Evolutionary conservation across 2,113 vertebrate species (phyloP).

Genomic region (Falcunculus frontatus): DNA sequence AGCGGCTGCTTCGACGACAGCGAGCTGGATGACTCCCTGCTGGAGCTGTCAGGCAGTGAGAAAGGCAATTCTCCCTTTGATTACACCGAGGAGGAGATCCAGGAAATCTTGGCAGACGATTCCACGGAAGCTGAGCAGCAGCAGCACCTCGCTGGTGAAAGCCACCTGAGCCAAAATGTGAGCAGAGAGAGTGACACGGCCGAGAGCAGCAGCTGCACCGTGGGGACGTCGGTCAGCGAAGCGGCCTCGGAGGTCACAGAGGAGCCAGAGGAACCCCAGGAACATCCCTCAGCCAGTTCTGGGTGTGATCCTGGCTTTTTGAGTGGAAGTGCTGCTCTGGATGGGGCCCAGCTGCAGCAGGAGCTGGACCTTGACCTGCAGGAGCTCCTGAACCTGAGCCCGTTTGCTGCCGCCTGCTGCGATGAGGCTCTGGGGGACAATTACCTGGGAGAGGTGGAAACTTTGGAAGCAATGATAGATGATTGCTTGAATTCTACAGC

Average conservation of each 20-base stretch:
- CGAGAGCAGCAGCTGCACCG: not conserved
- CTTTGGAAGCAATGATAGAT: not conserved
- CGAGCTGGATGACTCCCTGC: slow-evolving; percentile 62
- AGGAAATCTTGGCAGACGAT: slow-evolving; percentile 67
- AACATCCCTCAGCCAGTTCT: not conserved
- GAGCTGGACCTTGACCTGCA: slow-evolving; percentile 28
- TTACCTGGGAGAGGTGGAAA: not conserved
- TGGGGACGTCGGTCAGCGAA: not conserved
- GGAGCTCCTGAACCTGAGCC: not conserved
- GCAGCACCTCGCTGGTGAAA: not conserved
- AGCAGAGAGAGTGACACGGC: not conserved
- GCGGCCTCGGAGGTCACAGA: not conserved
- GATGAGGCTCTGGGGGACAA: not conserved
- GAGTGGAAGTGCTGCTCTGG: not conserved
- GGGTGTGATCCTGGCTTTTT: not conserved
- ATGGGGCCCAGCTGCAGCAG: not conserved
- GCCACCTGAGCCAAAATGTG: not conserved
- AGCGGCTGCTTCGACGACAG: slow-evolving; percentile 8
- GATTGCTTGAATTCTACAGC: not conserved
- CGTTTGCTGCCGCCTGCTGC: not conserved
- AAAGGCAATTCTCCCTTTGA: slow-evolving; percentile 51
- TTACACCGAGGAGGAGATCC: slow-evolving; percentile 69
- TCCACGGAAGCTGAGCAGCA: not conserved
- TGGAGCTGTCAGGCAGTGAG: slow-evolving; percentile 63
- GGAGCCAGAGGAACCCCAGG: not conserved